Evolutionary conservation across 2,888 invertebrate species (phyloP).

Genomic region (Anoncus sp.): DNA sequence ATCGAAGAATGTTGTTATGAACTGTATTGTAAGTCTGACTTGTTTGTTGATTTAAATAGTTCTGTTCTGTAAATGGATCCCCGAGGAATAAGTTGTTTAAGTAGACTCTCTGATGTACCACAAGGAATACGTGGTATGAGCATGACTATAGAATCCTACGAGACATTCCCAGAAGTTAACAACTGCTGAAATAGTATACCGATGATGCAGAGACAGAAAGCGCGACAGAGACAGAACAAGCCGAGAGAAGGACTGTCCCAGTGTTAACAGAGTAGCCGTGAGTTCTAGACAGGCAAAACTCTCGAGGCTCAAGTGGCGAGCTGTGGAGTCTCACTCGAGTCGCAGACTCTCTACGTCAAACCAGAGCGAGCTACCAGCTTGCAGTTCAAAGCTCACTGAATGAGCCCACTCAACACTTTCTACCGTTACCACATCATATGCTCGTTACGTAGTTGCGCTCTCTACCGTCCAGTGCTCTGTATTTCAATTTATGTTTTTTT

Average conservation of each 20-base stretch:
- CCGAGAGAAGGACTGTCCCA: conserved; percentile 38
- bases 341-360: conserved; percentile 63
- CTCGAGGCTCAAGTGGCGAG: conserved; percentile 74
- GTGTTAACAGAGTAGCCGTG: conserved; percentile 71
- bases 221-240: not conserved
- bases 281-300: conserved; percentile 73
- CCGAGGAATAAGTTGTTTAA: not conserved
- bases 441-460: conserved; percentile 66
- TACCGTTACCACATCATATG: conserved; percentile 59
- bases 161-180: not conserved
- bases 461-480: conserved; percentile 35
- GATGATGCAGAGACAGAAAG: not conserved
- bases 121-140: not conserved
- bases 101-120: not conserved
- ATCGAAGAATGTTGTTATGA: no score
- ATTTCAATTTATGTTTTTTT: conserved; percentile 51
- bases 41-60: not conserved
- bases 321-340: conserved; percentile 69
- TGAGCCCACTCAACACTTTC: conserved; percentile 49
- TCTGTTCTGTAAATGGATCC: not conserved
- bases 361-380: conserved; percentile 58
- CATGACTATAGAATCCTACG: not conserved
- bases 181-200: conserved; percentile 1
- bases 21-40: not conserved
- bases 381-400: conserved; percentile 69